Evolutionary conservation across 2,797 vertebrate species (phyloP).

Genomic region (Denticeps clupeoides): DNA sequence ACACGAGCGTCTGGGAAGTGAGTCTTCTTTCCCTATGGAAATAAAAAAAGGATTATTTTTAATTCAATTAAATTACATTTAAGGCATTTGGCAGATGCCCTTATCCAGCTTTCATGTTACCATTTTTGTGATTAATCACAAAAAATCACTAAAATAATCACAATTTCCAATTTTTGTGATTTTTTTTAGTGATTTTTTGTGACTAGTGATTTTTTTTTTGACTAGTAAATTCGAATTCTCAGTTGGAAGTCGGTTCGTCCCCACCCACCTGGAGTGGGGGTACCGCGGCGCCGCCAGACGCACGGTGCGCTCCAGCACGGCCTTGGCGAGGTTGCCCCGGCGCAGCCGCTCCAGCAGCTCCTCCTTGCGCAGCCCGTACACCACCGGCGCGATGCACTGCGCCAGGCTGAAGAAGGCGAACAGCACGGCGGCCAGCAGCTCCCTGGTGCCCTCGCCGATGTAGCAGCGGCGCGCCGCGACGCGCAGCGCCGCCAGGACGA

Average conservation of each 20-base stretch:
- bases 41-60: conserved; percentile 9
- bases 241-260: too few relatives aligned
- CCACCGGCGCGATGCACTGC: conserved; percentile 58
- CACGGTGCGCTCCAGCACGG: conserved; percentile 49
- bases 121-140: background rate
- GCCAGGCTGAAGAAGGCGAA: conserved; percentile 64
- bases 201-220: too few relatives aligned
- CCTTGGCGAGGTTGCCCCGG: conserved; percentile 50
- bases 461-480: fast-evolving
- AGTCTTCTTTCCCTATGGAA: conserved; percentile 47
- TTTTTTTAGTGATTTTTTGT: too few relatives aligned
- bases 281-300: conserved; percentile 19
- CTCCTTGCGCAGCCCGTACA: conserved; percentile 65
- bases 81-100: background rate
- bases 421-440: conserved; percentile 43
- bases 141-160: background rate
- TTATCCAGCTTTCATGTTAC: background rate
- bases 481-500: conserved; percentile 46
- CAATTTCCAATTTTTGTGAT: too few relatives aligned
- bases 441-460: conserved; percentile 30
- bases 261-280: conserved; percentile 35
- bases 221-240: too few relatives aligned
- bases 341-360: conserved; percentile 53
- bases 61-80: background rate
- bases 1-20: conserved; percentile 49